Percentiles rank a stretch among this genome's conserved stretches.
These are phyloP conservation scores for Abscondita cerata DNA, from an alignment of 2,888 invertebrate genomes.

Conservation along the genomic window DNA sequence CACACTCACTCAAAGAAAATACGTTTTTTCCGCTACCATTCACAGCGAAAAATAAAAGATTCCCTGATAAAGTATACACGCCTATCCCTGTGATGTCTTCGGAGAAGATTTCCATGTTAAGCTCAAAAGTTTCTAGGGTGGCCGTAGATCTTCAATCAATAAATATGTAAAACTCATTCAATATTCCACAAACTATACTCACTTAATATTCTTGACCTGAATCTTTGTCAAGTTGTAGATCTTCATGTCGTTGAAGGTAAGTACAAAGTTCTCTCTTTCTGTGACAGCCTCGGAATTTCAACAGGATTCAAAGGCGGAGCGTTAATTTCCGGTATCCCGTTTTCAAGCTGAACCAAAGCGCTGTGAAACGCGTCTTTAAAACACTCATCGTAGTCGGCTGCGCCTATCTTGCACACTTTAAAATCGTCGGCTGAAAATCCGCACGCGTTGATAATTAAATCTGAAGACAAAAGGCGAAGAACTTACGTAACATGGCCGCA, in stretches of 20 bases:
- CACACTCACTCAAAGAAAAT: neutral
- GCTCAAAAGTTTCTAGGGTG: neutral
- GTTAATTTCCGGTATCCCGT: conserved; percentile 7
- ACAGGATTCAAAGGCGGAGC: neutral
- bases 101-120: neutral
- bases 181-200: neutral
- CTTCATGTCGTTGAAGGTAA: neutral
- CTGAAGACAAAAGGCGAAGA: neutral
- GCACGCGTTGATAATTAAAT: neutral
- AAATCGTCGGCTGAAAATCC: conserved; percentile 18
- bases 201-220: neutral
- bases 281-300: neutral
- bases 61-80: neutral
- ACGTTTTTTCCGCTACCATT: neutral
- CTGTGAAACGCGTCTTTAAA: conserved; percentile 9
- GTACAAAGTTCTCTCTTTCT: neutral
- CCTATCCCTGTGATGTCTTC: neutral
- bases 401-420: conserved; percentile 10
- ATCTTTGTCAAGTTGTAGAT: neutral
- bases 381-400: conserved; percentile 13
- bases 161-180: neutral
- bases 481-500: neutral
- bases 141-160: neutral
- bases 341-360: conserved; percentile 10
- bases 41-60: neutral